These are phyloP conservation scores for Tridacna gigas DNA, from an alignment of 2,888 invertebrate genomes.

Conservation along the genomic window DNA sequence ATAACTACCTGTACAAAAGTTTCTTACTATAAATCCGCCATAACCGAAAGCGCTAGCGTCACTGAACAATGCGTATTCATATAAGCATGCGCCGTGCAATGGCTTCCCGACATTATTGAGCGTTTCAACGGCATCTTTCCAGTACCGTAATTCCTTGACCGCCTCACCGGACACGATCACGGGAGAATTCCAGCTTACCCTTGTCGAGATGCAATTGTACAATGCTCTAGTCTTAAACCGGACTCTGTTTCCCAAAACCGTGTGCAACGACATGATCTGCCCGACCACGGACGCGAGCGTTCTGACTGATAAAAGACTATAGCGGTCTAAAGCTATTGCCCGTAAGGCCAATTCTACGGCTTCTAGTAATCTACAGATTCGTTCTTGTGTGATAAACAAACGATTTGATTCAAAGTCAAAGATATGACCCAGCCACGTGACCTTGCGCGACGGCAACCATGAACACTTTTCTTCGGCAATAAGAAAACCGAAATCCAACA, in stretches of 20 bases:
- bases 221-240: neutral
- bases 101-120: neutral
- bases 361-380: conserved; percentile 7
- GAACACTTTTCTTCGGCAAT: conserved; percentile 21
- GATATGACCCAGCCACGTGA: conserved; percentile 19
- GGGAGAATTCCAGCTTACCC: neutral
- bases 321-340: neutral
- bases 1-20: no score
- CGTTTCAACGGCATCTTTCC: no score
- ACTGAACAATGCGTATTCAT: neutral
- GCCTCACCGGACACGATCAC: neutral
- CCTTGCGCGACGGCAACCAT: neutral
- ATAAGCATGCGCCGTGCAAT: neutral
- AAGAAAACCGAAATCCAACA: conserved; percentile 21
- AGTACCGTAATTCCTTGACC: neutral
- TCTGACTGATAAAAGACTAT: neutral
- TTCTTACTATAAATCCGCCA: neutral
- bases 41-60: neutral
- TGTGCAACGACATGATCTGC: conserved; percentile 21
- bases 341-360: conserved; percentile 2
- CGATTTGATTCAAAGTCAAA: neutral
- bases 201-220: neutral
- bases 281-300: conserved; percentile 1
- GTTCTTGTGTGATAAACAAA: neutral
- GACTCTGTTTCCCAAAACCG: neutral